These are phyloP conservation scores for Pissodes strobi DNA, from an alignment of 1,140 invertebrate species.

Conservation along the genomic window DNA sequence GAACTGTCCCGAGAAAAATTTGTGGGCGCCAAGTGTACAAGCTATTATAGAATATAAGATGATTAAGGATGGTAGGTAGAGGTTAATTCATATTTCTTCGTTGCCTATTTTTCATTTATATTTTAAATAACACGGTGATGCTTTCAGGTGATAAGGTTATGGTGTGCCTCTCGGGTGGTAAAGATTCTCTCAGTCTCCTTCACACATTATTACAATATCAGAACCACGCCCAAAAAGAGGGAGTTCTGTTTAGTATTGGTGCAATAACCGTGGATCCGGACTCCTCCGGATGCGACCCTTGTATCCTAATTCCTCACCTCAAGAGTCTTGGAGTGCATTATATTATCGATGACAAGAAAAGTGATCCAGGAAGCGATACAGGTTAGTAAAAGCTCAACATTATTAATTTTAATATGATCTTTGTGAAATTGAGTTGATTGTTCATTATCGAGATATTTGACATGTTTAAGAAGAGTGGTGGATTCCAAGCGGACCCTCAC, in stretches of 20 bases:
- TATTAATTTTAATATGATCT: neutral
- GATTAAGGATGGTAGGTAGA: conserved; percentile 69
- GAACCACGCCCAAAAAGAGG: conserved; percentile 74
- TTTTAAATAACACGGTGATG: too few species aligned
- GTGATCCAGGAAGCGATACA: conserved; percentile 37
- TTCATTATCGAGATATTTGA: too few species aligned
- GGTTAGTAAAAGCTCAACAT: conserved; percentile 28
- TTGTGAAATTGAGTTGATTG: too few species aligned
- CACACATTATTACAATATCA: conserved; percentile 86
- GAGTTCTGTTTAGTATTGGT: conserved; percentile 75
- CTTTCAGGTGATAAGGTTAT: conserved; percentile 74
- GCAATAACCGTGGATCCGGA: conserved; percentile 75
- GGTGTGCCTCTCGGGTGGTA: conserved; percentile 82
- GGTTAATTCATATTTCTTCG: too few species aligned
- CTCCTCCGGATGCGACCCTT: conserved; percentile 67
- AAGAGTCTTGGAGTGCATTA: conserved; percentile 69
- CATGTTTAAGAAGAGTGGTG: too few species aligned
- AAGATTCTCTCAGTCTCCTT: conserved; percentile 79
- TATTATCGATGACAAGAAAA: conserved; percentile 67
- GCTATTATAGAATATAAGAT: conserved; percentile 84
- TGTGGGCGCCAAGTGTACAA: conserved; percentile 81
- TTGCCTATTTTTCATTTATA: too few species aligned
- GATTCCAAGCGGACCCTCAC: too few species aligned
- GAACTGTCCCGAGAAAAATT: conserved; percentile 77
- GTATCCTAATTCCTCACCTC: conserved; percentile 71